Base-by-base conservation (phyloP, 2,888 invertebrate genomes). In the Apotomis capreana region DNA sequence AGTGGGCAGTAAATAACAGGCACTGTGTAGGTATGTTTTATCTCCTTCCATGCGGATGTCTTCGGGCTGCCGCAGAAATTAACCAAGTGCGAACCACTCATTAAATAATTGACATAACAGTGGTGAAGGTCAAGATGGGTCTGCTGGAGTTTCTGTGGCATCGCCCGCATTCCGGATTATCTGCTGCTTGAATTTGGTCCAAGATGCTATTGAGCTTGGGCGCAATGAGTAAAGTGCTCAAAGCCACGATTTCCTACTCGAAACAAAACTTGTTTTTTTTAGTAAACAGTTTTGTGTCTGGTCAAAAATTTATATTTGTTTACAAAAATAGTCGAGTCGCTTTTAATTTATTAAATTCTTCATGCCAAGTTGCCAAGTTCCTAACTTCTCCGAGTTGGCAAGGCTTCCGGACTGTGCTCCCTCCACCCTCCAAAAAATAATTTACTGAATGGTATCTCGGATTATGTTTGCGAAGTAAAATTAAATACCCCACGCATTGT, bases 301-400 rank as follows among this genome's bases (percentile, higher is more conserved):
- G 6, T 40, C 40, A 6, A 40, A 40, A 40, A 40, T 40, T 40
- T 0, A 40, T 6, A 6, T 40, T 40, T 6, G 40, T 6, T 40
- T 40, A 40, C 6, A 40, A 26, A 26, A 26, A 26, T 26, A 26
- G 26, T 26, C 26, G 26, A 26, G 40, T 0, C 6, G 40, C 5
- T 40, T 49, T 49, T 44, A 44, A 44, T 40, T 59, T 44, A 40
- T 4, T 40, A 0, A 40, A 40, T 40, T 40, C 40, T 6, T 40
- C 40, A 40, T 40, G 5, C 5, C 40, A 40, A 40, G 6, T 68
- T 46, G 5, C 40, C 40, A 40, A 40, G 6, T 68, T 46, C 59
- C 36, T 9, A 60, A 60, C 60, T 52, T 52, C 44, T 12, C 52
- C 5, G 12, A 60, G 59, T 68, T 59, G 40, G 52, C 6, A 60